Evolutionary conservation across 1,140 invertebrate species (phyloP).

Genomic region (Cardiocondyla obscurior): DNA sequence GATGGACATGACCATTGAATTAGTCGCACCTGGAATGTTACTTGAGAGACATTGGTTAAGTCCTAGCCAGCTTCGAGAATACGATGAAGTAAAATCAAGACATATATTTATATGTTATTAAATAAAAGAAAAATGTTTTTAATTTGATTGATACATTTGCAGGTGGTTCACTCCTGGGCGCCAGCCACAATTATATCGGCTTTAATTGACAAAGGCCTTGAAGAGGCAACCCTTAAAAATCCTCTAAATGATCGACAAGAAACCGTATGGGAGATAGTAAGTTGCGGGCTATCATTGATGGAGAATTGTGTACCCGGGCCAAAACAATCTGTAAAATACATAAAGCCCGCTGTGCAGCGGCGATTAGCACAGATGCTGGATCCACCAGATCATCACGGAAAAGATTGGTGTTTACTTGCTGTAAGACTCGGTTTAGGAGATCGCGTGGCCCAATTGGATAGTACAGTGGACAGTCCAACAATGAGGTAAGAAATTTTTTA

Average conservation of each 20-base stretch:
- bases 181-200: slow-evolving; percentile 86
- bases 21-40: slow-evolving; percentile 88
- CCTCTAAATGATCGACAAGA: slow-evolving; percentile 86
- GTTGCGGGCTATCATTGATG: slow-evolving; percentile 85
- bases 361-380: slow-evolving; percentile 88
- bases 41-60: slow-evolving; percentile 88
- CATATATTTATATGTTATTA: background rate
- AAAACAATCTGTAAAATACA: slow-evolving; percentile 78
- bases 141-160: slow-evolving; percentile 5
- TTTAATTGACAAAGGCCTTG: slow-evolving; percentile 84
- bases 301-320: slow-evolving; percentile 80
- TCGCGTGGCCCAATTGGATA: slow-evolving; percentile 81
- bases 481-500: slow-evolving; percentile 71
- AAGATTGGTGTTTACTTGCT: slow-evolving; percentile 93
- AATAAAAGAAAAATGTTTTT: background rate
- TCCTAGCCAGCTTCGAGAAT: slow-evolving; percentile 85
- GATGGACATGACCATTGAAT: slow-evolving; percentile 87
- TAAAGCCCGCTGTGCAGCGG: slow-evolving; percentile 83
- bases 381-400: slow-evolving; percentile 90
- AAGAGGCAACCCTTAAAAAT: slow-evolving; percentile 84
- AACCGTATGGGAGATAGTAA: slow-evolving; percentile 88
- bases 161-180: slow-evolving; percentile 86
- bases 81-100: slow-evolving; percentile 76
- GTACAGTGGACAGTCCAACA: slow-evolving; percentile 80
- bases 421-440: slow-evolving; percentile 87